phyloP scores from a whole-genome alignment of 2,888 invertebrate species.

The Chirona hameri region DNA sequence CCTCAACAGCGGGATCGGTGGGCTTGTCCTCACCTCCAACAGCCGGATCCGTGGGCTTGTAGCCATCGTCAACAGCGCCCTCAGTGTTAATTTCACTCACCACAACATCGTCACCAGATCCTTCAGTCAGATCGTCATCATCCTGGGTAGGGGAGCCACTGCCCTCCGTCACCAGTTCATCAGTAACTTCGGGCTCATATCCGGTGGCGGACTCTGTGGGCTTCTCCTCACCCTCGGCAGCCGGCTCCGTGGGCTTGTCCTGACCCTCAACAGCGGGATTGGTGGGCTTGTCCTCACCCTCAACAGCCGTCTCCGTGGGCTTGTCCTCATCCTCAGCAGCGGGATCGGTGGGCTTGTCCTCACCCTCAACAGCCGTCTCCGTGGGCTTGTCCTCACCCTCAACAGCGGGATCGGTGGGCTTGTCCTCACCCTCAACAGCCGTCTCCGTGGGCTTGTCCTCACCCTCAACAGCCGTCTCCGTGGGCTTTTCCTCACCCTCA shows the following conservation, averaged over 20 bases:
- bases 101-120: background rate
- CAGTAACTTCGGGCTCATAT: background rate
- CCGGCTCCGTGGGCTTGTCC: background rate
- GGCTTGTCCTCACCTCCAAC: slow-evolving; percentile 24
- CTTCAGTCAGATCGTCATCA: background rate
- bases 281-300: background rate
- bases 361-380: background rate
- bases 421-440: too few relatives aligned
- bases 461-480: too few relatives aligned
- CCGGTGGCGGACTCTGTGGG: background rate
- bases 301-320: too few relatives aligned
- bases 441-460: too few relatives aligned
- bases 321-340: background rate
- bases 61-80: too few relatives aligned
- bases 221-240: background rate
- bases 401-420: too few relatives aligned
- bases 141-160: background rate
- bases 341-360: background rate
- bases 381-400: background rate
- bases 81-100: too few relatives aligned
- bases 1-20: background rate
- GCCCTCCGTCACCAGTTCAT: background rate
- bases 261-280: background rate
- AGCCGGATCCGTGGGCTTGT: background rate
- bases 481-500: too few relatives aligned